Conservation (phyloP, 2,113 vertebrate species). For the Pseudorectes ferrugineus region DNA sequence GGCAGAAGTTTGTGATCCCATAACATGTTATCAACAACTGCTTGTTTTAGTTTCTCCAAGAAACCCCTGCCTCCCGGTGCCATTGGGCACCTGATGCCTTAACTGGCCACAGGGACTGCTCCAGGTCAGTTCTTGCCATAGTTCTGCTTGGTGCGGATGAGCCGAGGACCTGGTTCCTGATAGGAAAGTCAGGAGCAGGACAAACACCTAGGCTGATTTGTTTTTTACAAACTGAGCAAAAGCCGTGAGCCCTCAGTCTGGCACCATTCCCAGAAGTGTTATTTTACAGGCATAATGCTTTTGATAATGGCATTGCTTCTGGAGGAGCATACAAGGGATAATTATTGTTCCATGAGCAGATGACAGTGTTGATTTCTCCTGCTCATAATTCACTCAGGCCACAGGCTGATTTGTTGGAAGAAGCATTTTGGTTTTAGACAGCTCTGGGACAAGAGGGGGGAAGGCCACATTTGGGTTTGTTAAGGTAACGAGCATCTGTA, state of each 20-base stretch:
- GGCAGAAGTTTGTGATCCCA: neutral
- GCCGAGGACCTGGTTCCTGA: accelerated
- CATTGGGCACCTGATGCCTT: accelerated
- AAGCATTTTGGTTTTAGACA: neutral
- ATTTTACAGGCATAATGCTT: conserved; percentile 17
- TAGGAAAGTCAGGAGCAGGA: neutral
- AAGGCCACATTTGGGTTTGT: neutral
- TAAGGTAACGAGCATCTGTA: neutral
- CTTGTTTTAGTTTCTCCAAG: neutral
- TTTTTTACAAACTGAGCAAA: neutral
- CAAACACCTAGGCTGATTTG: neutral
- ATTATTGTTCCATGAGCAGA: conserved; percentile 30
- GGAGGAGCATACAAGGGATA: neutral
- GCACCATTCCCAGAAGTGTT: conserved; percentile 30
- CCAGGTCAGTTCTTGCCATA: neutral
- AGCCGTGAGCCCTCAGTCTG: neutral
- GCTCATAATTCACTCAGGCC: neutral
- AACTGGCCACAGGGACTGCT: neutral
- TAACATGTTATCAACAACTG: neutral
- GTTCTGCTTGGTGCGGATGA: accelerated
- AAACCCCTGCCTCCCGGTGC: neutral
- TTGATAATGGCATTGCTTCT: neutral
- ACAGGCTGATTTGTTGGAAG: neutral
- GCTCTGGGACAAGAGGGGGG: neutral
- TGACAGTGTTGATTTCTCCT: conserved; percentile 1